Conservation (phyloP, 2,113 vertebrate genomes). For the Eclectus roratus region DNA sequence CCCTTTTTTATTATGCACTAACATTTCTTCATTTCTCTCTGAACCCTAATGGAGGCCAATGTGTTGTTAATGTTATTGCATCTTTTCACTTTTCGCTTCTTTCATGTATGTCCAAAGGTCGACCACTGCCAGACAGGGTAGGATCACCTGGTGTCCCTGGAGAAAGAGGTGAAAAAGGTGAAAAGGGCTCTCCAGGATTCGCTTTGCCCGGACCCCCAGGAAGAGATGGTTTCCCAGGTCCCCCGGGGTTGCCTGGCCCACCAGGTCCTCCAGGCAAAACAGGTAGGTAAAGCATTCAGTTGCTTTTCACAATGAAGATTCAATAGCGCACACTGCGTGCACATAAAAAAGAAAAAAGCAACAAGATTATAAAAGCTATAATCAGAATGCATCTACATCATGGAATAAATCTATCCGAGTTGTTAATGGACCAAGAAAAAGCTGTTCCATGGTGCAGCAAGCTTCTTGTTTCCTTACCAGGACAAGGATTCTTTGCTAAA, state of each 20-base stretch:
- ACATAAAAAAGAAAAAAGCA: neutral
- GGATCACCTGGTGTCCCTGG: conserved; percentile 86
- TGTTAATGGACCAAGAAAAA: neutral
- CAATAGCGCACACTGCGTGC: neutral
- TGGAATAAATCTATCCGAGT: neutral
- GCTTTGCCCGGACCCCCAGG: conserved; percentile 83
- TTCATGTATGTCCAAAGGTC: neutral
- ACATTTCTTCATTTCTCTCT: neutral
- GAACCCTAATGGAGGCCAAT: neutral
- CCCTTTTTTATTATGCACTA: neutral
- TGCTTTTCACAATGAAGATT: neutral
- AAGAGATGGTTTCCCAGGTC: conserved; percentile 75
- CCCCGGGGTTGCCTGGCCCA: conserved; percentile 78
- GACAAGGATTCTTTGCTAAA: neutral
- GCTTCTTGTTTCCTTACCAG: neutral
- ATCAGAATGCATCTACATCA: accelerated
- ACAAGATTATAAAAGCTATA: neutral
- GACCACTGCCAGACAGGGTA: conserved; percentile 63
- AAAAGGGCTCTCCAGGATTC: conserved; percentile 81
- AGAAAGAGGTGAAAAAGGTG: conserved; percentile 85
- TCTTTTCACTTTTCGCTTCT: neutral
- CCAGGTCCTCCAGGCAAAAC: conserved; percentile 78
- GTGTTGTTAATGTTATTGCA: neutral
- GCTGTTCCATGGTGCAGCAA: neutral
- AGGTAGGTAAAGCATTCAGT: conserved; percentile 31